Evolutionary conservation across 2,888 invertebrate species (phyloP).

Genomic region (Syrphus vitripennis): DNA sequence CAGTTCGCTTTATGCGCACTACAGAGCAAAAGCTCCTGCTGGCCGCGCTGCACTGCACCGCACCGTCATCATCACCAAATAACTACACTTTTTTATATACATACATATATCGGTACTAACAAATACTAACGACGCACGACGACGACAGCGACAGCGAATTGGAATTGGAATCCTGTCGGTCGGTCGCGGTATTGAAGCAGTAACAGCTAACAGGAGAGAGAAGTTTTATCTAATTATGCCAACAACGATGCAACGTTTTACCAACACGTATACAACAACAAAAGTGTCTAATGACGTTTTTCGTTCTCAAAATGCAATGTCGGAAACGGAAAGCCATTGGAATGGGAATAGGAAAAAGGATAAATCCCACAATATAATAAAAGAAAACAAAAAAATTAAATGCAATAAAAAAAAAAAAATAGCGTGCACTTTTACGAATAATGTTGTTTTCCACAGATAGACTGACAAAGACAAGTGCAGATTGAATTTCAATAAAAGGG

Average conservation of each 20-base stretch:
- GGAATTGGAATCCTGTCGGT: background rate
- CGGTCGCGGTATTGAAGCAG: background rate
- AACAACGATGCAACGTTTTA: conserved; percentile 42
- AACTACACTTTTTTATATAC: background rate
- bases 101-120: background rate
- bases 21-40: conserved; percentile 52
- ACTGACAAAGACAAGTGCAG: conserved; percentile 32
- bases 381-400: background rate
- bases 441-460: conserved; percentile 20
- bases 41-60: background rate
- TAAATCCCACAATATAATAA: background rate
- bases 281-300: conserved; percentile 33
- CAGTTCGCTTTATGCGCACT: conserved; percentile 55
- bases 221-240: conserved; percentile 68
- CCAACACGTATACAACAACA: conserved; percentile 4
- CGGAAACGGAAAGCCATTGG: conserved; percentile 19
- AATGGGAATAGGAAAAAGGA: conserved; percentile 21
- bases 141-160: too few relatives aligned
- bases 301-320: conserved; percentile 26
- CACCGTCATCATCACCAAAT: background rate
- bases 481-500: conserved; percentile 21
- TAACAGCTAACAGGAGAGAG: conserved; percentile 46
- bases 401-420: conserved; percentile 3
- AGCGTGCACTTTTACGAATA: conserved; percentile 34
- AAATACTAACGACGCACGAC: conserved; percentile 24